These are phyloP conservation scores for human DNA, from an alignment of 2,113 vertebrate species.

Conservation along the genomic window GRCh38 chr21:31535501-31536000, in stretches of 20 bases:
- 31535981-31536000: background rate
- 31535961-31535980: background rate
- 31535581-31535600: background rate
- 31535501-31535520: too few relatives aligned
- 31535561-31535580: too few relatives aligned
- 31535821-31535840: background rate
- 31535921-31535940: too few relatives aligned
- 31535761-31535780: too few relatives aligned
- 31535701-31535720: background rate
- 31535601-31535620: too few relatives aligned
- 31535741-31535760: background rate
- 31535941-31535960: background rate
- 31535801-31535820: background rate
- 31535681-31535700: too few relatives aligned
- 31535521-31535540: accelerated
- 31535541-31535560: too few relatives aligned
- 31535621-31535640: too few relatives aligned
- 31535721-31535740: background rate
- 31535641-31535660: background rate
- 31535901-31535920: accelerated
- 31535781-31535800: background rate
- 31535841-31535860: background rate
- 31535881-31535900: background rate
- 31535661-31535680: background rate
- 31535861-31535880: accelerated